Evolutionary conservation across 2,797 vertebrate genomes (phyloP).

Genomic region (Naso thynnoides): DNA sequence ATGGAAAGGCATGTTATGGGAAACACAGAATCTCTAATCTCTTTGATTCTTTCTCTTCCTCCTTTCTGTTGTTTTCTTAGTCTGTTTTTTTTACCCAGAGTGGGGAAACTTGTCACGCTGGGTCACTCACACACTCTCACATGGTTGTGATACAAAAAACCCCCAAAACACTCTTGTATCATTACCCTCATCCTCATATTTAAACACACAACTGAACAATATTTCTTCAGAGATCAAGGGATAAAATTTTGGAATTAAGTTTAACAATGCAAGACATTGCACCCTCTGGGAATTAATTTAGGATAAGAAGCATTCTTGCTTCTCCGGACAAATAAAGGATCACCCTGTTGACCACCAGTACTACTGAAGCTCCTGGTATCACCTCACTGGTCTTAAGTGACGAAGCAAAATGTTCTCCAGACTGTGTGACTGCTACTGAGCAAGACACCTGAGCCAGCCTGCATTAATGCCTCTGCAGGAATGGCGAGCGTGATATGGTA

Average conservation of each 20-base stretch:
- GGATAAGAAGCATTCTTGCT: conserved; percentile 11
- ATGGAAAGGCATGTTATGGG: conserved; percentile 77
- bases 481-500: conserved; percentile 41
- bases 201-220: conserved; percentile 6
- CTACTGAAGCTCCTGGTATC: conserved; percentile 6
- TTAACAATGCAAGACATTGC: not conserved
- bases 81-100: conserved; percentile 10
- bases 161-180: too few relatives aligned
- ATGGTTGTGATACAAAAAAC: conserved; percentile 17
- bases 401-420: conserved; percentile 60
- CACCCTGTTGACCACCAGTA: not conserved
- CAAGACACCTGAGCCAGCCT: conserved; percentile 55
- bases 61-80: conserved; percentile 23
- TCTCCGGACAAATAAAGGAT: not conserved
- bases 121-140: conserved; percentile 18
- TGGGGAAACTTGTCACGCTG: conserved; percentile 3
- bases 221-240: conserved; percentile 7
- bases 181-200: conserved; percentile 13
- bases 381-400: conserved; percentile 46
- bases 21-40: conserved; percentile 68
- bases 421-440: conserved; percentile 43
- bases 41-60: conserved; percentile 25
- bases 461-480: conserved; percentile 49
- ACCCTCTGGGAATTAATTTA: conserved; percentile 5
- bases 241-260: not conserved